These are phyloP conservation scores for Danio kyathit DNA, from an alignment of 2,797 vertebrate genomes.

Conservation along the genomic window DNA sequence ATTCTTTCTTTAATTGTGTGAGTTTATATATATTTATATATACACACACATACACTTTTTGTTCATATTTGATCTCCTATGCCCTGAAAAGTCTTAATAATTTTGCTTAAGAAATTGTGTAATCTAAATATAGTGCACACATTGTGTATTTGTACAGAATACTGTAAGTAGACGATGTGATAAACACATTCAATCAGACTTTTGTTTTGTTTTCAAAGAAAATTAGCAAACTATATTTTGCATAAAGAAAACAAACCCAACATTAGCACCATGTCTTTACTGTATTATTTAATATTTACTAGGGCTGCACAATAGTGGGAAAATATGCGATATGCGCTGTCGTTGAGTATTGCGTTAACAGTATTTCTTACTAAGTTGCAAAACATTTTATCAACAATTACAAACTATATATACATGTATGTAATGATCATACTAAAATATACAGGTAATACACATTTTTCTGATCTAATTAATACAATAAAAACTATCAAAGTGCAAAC, in stretches of 20 bases:
- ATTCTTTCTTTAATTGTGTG: slow-evolving; percentile 47
- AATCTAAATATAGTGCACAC: neutral
- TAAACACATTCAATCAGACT: neutral
- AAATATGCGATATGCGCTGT: no score
- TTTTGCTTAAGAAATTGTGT: neutral
- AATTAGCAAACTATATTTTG: neutral
- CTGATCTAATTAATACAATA: no score
- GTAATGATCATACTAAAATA: no score
- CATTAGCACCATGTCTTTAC: neutral
- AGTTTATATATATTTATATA: no score
- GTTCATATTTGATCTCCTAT: neutral
- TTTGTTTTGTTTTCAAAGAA: neutral
- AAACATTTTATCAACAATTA: no score
- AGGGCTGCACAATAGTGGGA: no score
- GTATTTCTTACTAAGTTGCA: no score
- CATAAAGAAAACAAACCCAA: neutral
- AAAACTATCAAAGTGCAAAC: no score
- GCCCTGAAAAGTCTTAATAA: neutral
- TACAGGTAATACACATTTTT: no score
- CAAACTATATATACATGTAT: no score
- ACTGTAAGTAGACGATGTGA: neutral
- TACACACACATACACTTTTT: neutral
- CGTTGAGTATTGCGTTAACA: no score
- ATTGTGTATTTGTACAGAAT: slow-evolving; percentile 4
- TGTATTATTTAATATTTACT: no score